Base-by-base conservation (phyloP, 1,140 invertebrate genomes). In the Scaptomyza hsui region DNA sequence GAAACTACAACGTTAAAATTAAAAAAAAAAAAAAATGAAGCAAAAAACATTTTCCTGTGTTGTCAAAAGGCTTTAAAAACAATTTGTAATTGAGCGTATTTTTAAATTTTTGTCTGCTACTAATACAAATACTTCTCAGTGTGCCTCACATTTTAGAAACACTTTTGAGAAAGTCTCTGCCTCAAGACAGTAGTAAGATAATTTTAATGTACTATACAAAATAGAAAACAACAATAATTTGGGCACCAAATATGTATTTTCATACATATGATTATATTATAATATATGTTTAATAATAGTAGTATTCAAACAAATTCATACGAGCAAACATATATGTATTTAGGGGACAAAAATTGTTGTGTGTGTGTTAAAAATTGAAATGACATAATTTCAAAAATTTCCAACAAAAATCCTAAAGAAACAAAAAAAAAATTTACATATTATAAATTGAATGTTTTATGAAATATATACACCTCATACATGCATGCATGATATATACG, bases 391-490 rank as follows among this genome's bases (percentile, higher is more conserved):
- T 24, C 10, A 21, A 32, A 45, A 45, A 72, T 82, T 78, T 83
- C 59, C 78, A 75, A 53, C 70, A 47, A 39, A 37, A 42, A 52
- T n/a, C n/a, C n/a, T n/a, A n/a, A 26, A 13, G 57, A 29, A 60
- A 59, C 15, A 26, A 41, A 37, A 18, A 16, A 42, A 19, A 42
- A 57, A 29, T 62, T 72, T 78, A 85, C 68, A 74, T 73, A 76
- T 86, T 83, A 67, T 52, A 80, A 74, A 77, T 86, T 80, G 70
- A 81, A 77, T 86, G 81, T 85, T 85, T 85, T 85, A 85, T 80
- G 81, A 81, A 85, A 86, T 85, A 78, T 85, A 85, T 85, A 86
- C 81, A 85, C 81, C 77, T 68, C 67, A 21, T 56, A 72, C 42
- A 78, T 56, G 60, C 62, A 62, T 77, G 56, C 49, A 56, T 29